phyloP scores from a whole-genome alignment of 2,797 vertebrate genomes.

The Chrysocyon brachyurus region DNA sequence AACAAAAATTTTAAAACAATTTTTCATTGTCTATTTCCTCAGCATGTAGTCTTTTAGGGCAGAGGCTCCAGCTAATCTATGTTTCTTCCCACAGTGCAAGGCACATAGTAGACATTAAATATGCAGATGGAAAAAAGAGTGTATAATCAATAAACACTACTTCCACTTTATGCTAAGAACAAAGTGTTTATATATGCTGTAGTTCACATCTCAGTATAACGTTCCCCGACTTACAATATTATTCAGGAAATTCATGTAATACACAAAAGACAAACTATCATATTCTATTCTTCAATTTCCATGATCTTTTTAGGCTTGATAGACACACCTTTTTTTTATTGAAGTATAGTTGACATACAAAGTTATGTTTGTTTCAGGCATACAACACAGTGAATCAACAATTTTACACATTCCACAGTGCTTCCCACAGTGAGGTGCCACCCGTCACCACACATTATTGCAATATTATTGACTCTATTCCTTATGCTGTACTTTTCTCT shows the following conservation, averaged over 20 bases:
- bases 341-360: neutral
- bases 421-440: neutral
- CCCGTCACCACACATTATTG: neutral
- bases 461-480: neutral
- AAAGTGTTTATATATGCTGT: neutral
- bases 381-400: neutral
- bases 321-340: neutral
- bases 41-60: neutral
- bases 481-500: neutral
- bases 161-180: neutral
- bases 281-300: neutral
- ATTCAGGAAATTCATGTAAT: neutral
- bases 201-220: neutral
- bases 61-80: neutral
- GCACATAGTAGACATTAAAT: neutral
- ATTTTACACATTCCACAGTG: neutral
- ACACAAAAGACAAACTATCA: neutral
- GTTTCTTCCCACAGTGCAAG: neutral
- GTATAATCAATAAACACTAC: neutral
- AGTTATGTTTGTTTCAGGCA: neutral
- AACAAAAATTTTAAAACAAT: neutral
- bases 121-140: neutral
- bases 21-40: neutral
- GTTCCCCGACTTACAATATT: neutral
- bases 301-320: neutral